Evolutionary conservation across 2,797 vertebrate genomes (phyloP).

Genomic region (Notolabrus celidotus): DNA sequence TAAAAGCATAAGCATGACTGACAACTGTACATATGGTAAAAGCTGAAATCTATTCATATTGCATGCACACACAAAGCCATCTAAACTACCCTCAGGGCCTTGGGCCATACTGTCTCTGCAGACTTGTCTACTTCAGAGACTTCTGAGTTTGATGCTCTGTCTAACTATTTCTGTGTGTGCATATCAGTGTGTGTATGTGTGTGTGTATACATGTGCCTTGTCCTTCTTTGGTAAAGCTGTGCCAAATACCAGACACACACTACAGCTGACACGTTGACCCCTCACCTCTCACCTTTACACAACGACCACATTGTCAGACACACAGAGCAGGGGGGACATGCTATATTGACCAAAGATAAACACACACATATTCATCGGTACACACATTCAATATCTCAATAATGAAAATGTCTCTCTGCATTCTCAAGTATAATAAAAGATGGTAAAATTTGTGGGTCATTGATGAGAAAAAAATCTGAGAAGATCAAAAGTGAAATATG

Average conservation of each 20-base stretch:
- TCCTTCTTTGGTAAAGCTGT: slow-evolving; percentile 64
- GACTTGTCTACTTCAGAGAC: not conserved
- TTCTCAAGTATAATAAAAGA: slow-evolving; percentile 10
- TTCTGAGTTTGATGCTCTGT: slow-evolving; percentile 14
- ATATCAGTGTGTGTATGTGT: not conserved
- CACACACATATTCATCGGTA: not conserved
- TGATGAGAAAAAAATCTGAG: slow-evolving; percentile 1
- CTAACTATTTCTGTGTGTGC: not conserved
- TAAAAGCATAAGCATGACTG: not conserved
- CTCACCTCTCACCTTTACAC: slow-evolving; percentile 80
- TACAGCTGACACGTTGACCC: slow-evolving; percentile 81
- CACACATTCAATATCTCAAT: too few relatives aligned
- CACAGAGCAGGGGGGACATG: slow-evolving; percentile 13
- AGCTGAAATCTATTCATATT: not conserved
- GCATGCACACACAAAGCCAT: not conserved
- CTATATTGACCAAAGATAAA: slow-evolving; percentile 27
- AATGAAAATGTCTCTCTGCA: not conserved
- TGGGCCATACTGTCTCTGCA: not conserved
- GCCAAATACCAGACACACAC: slow-evolving; percentile 83
- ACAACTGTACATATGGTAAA: not conserved
- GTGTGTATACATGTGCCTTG: slow-evolving; percentile 18
- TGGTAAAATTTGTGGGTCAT: not conserved
- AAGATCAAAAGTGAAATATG: slow-evolving; percentile 9
- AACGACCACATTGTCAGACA: slow-evolving; percentile 69
- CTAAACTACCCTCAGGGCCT: not conserved